Conservation (phyloP, 1,140 invertebrate species). For the Drosophila hydei region DNA sequence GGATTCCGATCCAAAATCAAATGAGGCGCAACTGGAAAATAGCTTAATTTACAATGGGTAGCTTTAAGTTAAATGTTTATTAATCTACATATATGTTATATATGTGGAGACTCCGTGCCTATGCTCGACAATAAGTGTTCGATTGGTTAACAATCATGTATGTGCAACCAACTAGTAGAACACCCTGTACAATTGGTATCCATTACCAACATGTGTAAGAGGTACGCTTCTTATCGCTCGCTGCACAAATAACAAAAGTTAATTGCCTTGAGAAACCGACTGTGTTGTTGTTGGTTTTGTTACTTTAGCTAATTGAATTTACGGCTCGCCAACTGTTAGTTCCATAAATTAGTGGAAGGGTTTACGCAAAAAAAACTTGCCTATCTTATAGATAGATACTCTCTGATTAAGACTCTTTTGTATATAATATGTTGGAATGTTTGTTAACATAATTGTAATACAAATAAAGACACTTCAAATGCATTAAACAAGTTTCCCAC, state of each 20-base stretch:
- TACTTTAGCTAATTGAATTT: constrained; percentile 62
- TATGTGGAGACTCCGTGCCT: constrained; percentile 24
- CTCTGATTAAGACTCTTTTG: constrained; percentile 5
- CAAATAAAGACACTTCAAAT: not conserved
- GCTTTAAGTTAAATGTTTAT: not conserved
- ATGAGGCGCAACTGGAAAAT: constrained; percentile 30
- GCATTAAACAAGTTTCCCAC: not conserved
- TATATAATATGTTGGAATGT: not conserved
- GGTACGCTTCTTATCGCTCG: constrained; percentile 45
- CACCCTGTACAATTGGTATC: constrained; percentile 25
- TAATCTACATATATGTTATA: too few relatives aligned
- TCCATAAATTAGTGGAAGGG: not conserved
- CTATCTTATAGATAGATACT: not conserved
- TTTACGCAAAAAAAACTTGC: too few relatives aligned
- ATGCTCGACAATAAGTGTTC: constrained; percentile 49
- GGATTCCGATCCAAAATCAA: constrained; percentile 84
- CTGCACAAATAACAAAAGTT: constrained; percentile 56
- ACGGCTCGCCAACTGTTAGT: constrained; percentile 18
- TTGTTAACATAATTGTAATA: not conserved
- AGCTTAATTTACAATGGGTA: constrained; percentile 8
- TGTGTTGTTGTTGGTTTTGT: constrained; percentile 2
- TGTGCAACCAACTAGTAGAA: constrained; percentile 36
- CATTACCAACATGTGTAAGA: not conserved
- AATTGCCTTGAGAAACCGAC: constrained; percentile 46
- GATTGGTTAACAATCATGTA: constrained; percentile 15